Conservation (phyloP, 2,113 vertebrate species). For the Myotis davidii region DNA sequence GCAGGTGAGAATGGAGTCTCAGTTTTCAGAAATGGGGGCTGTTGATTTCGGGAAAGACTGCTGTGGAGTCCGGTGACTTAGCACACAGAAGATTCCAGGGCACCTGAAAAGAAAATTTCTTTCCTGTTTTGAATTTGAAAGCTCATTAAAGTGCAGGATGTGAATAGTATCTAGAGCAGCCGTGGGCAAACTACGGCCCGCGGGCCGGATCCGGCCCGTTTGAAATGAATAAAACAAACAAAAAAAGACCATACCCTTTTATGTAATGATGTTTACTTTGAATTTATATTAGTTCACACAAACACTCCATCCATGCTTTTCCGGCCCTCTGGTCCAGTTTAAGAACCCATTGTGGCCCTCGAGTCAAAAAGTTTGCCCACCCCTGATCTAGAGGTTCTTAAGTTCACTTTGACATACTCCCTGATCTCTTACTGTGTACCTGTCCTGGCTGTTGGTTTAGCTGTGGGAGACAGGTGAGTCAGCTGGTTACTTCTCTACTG, state of each 20-base stretch:
- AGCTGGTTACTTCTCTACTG: not conserved
- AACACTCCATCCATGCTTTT: too few relatives aligned
- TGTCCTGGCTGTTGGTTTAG: not conserved
- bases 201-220: too few relatives aligned
- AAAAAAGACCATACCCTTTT: too few relatives aligned
- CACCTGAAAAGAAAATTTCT: not conserved
- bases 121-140: constrained; percentile 2
- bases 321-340: too few relatives aligned
- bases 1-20: not conserved
- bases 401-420: not conserved
- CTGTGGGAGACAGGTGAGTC: not conserved
- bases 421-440: not conserved
- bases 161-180: not conserved
- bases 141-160: not conserved
- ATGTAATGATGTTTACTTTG: too few relatives aligned
- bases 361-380: too few relatives aligned
- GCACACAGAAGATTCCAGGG: not conserved
- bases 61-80: not conserved
- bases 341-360: too few relatives aligned
- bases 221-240: too few relatives aligned
- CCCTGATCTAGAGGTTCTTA: not conserved
- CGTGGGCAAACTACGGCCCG: too few relatives aligned
- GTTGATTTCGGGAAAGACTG: not conserved
- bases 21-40: not conserved
- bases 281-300: too few relatives aligned